Base-by-base conservation (phyloP, 2,888 invertebrate genomes). In the Hydrotaea diabolus region DNA sequence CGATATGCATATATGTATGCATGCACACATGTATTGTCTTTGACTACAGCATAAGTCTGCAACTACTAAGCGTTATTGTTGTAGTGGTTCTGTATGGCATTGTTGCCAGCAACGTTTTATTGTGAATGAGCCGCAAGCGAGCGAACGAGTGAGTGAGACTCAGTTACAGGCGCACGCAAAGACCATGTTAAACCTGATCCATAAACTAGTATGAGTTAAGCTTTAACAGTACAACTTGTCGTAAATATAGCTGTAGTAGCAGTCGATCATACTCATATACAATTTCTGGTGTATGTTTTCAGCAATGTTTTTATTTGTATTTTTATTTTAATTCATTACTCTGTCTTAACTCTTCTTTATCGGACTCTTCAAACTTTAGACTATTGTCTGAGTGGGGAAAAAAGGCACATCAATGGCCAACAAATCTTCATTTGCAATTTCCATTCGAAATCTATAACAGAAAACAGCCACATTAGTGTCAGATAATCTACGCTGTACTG, bases 191-290 rank as follows among this genome's bases (percentile, higher is more conserved):
- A 85, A 85, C 81, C 81, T 79, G 85, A 79, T 85, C 59, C 59
- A 77, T 69, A 82, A 85, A 85, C 85, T 73, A 59, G 85, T 85
- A 76, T 76, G 46, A 2, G 71, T 55, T 77, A 53, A 83, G 69
- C n/a, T 43, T 39, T 8, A 59, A 49, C 69, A 69, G 46, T 21
- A 26, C 7, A 7, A 17, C 15, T 53, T 8, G 15, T 26, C 17
- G 26, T 21, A 71, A 23, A 57, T 23, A 3, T 4, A 69, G 49
- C 26, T 53, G 31, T 53, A 39, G 39, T 39, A 39, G 39, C 39
- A 4, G 9, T 39, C 4, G 39, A 36, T 39, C 39, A 1, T 13
- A 39, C 7, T 39, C 57, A 36, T 62, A 39, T 31, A 4, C 15
- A 79, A 23, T 59, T n/a, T 21, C 15, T 15, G n/a, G n/a, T 21